Percentiles rank a stretch among this genome's conserved stretches.
These are phyloP conservation scores for Antitype chi DNA, from an alignment of 2,888 invertebrate genomes.

Conservation along the genomic window DNA sequence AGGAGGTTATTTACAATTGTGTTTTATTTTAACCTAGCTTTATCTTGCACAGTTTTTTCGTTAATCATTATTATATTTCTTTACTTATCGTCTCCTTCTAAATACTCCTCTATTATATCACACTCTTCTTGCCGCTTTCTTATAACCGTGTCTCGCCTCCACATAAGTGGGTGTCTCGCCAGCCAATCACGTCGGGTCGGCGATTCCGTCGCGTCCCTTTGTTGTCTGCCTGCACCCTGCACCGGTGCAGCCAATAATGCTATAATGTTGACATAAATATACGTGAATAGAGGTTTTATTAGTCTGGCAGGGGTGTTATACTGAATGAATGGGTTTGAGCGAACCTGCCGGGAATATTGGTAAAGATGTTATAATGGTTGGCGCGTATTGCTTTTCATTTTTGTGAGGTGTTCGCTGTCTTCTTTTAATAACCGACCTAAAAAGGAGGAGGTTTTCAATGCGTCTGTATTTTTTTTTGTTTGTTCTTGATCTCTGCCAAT, in stretches of 20 bases:
- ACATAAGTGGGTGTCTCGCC: conserved; percentile 44
- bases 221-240: conserved; percentile 66
- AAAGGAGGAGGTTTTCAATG: no score
- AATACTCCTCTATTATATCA: background rate
- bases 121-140: conserved; percentile 1
- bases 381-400: conserved; percentile 3
- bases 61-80: background rate
- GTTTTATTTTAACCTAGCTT: no score
- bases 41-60: background rate
- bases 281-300: conserved; percentile 38
- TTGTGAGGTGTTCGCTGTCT: background rate
- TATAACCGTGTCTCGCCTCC: conserved; percentile 25
- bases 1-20: no score
- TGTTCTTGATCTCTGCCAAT: no score
- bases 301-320: background rate
- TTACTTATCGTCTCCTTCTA: background rate
- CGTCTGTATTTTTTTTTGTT: no score
- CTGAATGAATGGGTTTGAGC: conserved; percentile 7
- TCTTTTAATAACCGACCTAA: no score
- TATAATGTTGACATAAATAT: conserved; percentile 37
- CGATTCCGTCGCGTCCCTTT: conserved; percentile 60
- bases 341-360: conserved; percentile 9
- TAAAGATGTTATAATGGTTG: background rate
- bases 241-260: conserved; percentile 44
- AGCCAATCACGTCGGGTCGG: conserved; percentile 53